A percentile compares a stretch with the other conserved stretches of the same genome.
phyloP scores from a whole-genome alignment of 2,888 invertebrate genomes.

The Rhogogaster chlorosoma region DNA sequence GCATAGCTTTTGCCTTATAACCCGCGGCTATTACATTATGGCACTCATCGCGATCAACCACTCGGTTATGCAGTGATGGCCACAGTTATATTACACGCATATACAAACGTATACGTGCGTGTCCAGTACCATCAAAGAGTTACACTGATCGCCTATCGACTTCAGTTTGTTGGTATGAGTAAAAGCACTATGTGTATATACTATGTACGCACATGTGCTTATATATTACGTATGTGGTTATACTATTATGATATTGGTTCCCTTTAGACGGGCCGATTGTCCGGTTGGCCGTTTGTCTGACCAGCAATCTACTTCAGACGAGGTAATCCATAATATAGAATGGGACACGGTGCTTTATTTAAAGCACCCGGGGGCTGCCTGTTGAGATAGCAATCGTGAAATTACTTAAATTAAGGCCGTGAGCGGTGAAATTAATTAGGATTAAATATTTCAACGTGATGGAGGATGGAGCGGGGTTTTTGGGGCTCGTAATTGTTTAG shows the following conservation, averaged over 20 bases:
- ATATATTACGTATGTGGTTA: slow-evolving; percentile 8
- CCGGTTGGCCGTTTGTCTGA: slow-evolving; percentile 46
- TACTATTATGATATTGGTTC: slow-evolving; percentile 45
- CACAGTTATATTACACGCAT: slow-evolving; percentile 51
- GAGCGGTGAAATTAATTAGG: slow-evolving; percentile 50
- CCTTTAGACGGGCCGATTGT: slow-evolving; percentile 22
- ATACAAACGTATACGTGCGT: slow-evolving; percentile 20
- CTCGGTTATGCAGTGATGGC: slow-evolving; percentile 74
- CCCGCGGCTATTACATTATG: slow-evolving; percentile 59
- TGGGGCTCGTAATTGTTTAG: slow-evolving; percentile 29
- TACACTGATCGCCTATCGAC: slow-evolving; percentile 14
- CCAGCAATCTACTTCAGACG: slow-evolving; percentile 63
- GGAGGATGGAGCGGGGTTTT: slow-evolving; percentile 27
- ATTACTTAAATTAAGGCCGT: slow-evolving; percentile 66
- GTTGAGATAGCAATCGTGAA: slow-evolving; percentile 64
- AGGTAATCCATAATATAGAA: slow-evolving; percentile 52
- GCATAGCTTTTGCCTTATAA: slow-evolving; percentile 20
- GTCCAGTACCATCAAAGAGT: background rate
- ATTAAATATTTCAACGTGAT: slow-evolving; percentile 50
- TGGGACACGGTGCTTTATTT: slow-evolving; percentile 66
- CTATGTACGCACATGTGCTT: background rate
- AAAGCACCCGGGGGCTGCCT: slow-evolving; percentile 63
- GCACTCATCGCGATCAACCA: slow-evolving; percentile 71
- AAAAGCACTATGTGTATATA: background rate
- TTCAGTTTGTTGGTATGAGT: background rate